These are phyloP conservation scores for Smittia aterrima DNA, from an alignment of 2,888 invertebrate species.

Conservation along the genomic window DNA sequence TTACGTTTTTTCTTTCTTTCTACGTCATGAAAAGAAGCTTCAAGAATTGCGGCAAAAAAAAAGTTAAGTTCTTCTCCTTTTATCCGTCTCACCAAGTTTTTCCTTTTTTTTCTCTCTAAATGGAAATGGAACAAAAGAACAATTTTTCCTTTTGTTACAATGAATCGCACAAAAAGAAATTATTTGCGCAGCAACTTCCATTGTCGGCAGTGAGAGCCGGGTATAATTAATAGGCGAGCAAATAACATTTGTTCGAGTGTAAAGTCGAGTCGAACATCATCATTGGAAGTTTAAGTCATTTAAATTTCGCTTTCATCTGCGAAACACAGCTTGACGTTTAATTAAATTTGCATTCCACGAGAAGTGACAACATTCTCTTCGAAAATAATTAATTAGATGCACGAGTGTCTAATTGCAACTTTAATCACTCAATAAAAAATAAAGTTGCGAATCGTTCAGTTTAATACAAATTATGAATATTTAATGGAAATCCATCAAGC, in stretches of 20 bases:
- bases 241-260: conserved; percentile 3
- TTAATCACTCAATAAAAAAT: too few species aligned
- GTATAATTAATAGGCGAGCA: neutral
- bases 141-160: neutral
- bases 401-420: too few species aligned
- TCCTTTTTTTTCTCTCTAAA: neutral
- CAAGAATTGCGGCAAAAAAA: neutral
- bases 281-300: conserved; percentile 4
- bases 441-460: too few species aligned
- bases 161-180: neutral
- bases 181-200: neutral
- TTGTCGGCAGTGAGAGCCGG: neutral
- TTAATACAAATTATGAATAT: too few species aligned
- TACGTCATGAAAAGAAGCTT: neutral
- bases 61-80: neutral
- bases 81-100: neutral
- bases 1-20: neutral
- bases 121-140: neutral
- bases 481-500: too few species aligned
- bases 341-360: neutral
- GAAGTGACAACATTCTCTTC: neutral
- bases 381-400: too few species aligned
- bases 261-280: neutral
- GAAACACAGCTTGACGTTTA: neutral
- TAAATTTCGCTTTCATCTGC: neutral